Evolutionary conservation across 2,113 vertebrate genomes (phyloP), one percentile per base, ranked within the genome.

Genomic region (Pelodiscus sinensis): DNA sequence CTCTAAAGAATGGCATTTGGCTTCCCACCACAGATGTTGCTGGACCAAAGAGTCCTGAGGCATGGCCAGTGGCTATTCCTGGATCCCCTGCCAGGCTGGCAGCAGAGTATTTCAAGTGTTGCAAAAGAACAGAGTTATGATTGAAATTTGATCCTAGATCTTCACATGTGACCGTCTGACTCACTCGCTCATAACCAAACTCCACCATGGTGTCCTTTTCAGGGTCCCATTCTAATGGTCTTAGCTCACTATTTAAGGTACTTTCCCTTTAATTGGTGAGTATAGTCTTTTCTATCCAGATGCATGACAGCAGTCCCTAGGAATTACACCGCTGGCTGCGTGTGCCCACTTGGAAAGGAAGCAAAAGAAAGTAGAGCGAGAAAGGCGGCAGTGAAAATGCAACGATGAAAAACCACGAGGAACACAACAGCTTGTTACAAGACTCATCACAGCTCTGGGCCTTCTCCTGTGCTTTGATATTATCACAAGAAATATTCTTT

Each of bases 381-480:
- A 27, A 3, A 38, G 35, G 55, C 27, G 14, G 9, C n/a, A 73
- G 57, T 31, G 44, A 51, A n/a, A 65, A n/a, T 50, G 15, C 77
- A 54, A 13, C 75, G 35, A 89, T 71, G 55, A 38, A 86, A 81
- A 16, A 4, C 1, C 2, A 9, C 16, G 12, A 22, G 6, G 18
- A 0, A 16, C 3, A 24, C 2, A 9, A 81, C 80, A 86, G 4
- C 12, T 14, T 27, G 29, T 84, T 81, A n/a, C 73, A 44, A 24
- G 84, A 29, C 22, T n/a, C n/a, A 81, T 2, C 1, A 21, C 4
- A 6, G 8, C 11, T 10, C 44, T 35, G 4, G 73, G 73, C 50
- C 38, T 77, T 77, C 0, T 0, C 6, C 60, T 87, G 52, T n/a
- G 4, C 25, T 11, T 35, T 44, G 68, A 25, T 55, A n/a, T 16